Percentiles rank a stretch among this genome's conserved stretches.
These are phyloP conservation scores for Agonopterix alstromeriana DNA, from an alignment of 2,888 invertebrate genomes.

Conservation along the genomic window DNA sequence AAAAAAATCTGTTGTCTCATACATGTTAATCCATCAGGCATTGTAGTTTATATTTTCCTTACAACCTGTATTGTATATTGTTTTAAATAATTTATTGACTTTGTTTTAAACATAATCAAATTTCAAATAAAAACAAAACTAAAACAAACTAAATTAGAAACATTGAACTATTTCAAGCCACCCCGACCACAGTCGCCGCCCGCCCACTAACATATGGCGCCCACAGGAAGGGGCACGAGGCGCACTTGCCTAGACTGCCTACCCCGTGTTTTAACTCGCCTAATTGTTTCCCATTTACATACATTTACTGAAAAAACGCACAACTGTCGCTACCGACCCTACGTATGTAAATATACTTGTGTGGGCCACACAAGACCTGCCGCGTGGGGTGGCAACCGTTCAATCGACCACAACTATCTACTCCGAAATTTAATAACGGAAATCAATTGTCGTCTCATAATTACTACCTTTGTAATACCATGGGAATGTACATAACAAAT, in stretches of 20 bases:
- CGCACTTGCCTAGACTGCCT: slow-evolving; percentile 70
- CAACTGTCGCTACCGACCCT: slow-evolving; percentile 59
- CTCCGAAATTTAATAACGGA: slow-evolving; percentile 55
- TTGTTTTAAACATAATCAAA: too few relatives aligned
- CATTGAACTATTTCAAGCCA: background rate
- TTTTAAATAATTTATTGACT: too few relatives aligned
- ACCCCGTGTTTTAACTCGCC: slow-evolving; percentile 75
- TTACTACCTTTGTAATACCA: slow-evolving; percentile 30
- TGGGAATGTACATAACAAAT: slow-evolving; percentile 31
- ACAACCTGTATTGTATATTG: too few relatives aligned
- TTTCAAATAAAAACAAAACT: too few relatives aligned
- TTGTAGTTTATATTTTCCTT: too few relatives aligned
- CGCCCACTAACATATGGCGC: slow-evolving; percentile 68
- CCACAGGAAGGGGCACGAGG: slow-evolving; percentile 56
- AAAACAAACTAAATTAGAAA: slow-evolving; percentile 1
- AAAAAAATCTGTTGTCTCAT: too few relatives aligned
- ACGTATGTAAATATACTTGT: slow-evolving; percentile 57
- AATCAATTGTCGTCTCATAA: slow-evolving; percentile 56
- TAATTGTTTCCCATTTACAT: slow-evolving; percentile 76
- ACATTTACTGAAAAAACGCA: slow-evolving; percentile 66
- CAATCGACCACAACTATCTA: slow-evolving; percentile 40
- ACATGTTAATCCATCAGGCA: too few relatives aligned
- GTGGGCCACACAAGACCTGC: slow-evolving; percentile 20
- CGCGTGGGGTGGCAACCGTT: slow-evolving; percentile 35
- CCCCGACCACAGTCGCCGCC: slow-evolving; percentile 25